Conservation (phyloP, 2,888 invertebrate species). For the Drepanosiphum platanoidis region DNA sequence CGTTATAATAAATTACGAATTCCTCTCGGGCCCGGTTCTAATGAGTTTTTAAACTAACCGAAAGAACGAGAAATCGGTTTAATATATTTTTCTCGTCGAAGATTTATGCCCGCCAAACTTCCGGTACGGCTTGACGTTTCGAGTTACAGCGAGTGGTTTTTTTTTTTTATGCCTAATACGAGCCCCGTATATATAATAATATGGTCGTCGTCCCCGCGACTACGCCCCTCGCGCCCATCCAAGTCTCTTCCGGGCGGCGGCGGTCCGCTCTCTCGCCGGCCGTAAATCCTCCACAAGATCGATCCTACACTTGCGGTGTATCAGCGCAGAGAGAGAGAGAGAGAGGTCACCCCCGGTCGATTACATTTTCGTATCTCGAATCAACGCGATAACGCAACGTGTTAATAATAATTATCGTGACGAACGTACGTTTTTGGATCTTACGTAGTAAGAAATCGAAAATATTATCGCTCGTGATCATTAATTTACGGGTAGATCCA, state of each 20-base stretch:
- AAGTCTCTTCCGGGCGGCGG: background rate
- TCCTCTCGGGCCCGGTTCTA: background rate
- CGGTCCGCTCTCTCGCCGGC: background rate
- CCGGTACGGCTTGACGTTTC: background rate
- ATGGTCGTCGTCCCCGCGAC: background rate
- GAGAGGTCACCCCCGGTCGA: no score
- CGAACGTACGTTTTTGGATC: no score
- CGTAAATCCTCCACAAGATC: no score
- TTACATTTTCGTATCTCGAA: no score
- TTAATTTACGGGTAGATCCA: no score
- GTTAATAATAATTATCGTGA: no score
- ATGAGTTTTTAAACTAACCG: constrained; percentile 45
- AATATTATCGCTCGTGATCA: no score
- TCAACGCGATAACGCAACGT: no score
- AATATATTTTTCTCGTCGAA: constrained; percentile 27
- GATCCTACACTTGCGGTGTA: no score
- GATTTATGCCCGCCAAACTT: constrained; percentile 13
- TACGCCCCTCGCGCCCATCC: background rate
- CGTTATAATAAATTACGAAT: constrained; percentile 25
- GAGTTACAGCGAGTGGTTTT: background rate
- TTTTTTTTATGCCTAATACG: background rate
- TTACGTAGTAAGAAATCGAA: no score
- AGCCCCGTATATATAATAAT: no score
- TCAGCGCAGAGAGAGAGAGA: no score
- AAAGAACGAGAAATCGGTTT: background rate